These are phyloP conservation scores for Apamea sordens DNA, from an alignment of 2,888 invertebrate species.

Conservation along the genomic window DNA sequence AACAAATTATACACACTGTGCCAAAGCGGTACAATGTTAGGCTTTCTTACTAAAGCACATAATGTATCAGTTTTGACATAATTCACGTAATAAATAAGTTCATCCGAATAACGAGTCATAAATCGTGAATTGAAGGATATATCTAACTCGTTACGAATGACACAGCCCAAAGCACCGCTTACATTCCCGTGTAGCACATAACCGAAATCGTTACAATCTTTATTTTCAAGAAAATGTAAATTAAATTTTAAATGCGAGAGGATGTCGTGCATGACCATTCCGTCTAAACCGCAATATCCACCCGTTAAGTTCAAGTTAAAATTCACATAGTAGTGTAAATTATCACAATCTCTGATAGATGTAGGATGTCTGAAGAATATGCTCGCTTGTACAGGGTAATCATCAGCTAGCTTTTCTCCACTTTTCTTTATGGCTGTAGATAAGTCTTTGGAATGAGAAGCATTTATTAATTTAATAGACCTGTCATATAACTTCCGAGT, in stretches of 20 bases:
- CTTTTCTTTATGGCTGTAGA: conserved; percentile 45
- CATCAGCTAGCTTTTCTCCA: conserved; percentile 61
- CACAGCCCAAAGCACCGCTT: conserved; percentile 74
- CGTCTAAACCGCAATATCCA: conserved; percentile 77
- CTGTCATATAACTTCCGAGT: conserved; percentile 70
- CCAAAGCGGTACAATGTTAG: conserved; percentile 74
- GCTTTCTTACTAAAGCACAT: conserved; percentile 71
- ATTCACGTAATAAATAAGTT: conserved; percentile 68
- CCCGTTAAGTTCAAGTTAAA: conserved; percentile 61
- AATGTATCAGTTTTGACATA: conserved; percentile 71
- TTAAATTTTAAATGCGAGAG: conserved; percentile 73
- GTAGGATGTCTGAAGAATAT: conserved; percentile 78
- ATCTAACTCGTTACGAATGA: conserved; percentile 71
- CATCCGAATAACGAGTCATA: conserved; percentile 70
- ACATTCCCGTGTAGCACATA: conserved; percentile 57
- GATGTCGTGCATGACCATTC: conserved; percentile 74
- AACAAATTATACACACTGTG: conserved; percentile 66
- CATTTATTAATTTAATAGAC: conserved; percentile 67
- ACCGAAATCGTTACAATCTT: conserved; percentile 68
- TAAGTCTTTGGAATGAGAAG: conserved; percentile 51
- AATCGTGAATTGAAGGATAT: conserved; percentile 81
- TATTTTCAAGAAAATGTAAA: conserved; percentile 56
- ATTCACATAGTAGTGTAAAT: conserved; percentile 67
- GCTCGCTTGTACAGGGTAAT: conserved; percentile 73
- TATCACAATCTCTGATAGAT: conserved; percentile 70